Percentiles rank a stretch among this genome's conserved stretches.
phyloP scores from a whole-genome alignment of 1,140 invertebrate genomes.

The Eriocheir sinensis region DNA sequence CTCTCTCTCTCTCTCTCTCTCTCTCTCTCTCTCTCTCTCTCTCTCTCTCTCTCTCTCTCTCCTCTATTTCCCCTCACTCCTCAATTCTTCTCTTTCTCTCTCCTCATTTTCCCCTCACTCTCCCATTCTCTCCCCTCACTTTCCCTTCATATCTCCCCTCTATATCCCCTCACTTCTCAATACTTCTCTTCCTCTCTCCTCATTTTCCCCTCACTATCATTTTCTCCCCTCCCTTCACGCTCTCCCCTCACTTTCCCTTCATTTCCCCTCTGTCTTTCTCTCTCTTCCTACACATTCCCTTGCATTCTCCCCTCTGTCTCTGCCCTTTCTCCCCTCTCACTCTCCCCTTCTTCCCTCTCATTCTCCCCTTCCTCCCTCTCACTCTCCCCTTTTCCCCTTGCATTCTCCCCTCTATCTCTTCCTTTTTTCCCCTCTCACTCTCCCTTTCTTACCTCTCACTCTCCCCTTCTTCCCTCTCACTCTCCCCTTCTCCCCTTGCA shows the following conservation, averaged over 20 bases:
- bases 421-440: no score
- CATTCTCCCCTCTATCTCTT: no score
- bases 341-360: not conserved
- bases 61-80: not conserved
- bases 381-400: no score
- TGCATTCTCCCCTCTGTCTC: not conserved
- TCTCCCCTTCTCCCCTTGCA: no score
- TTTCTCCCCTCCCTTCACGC: not conserved
- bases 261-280: not conserved
- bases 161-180: not conserved
- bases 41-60: not conserved
- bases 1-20: no score
- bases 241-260: conserved; percentile 3
- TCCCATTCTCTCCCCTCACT: no score
- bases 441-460: conserved; percentile 84
- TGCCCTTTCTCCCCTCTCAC: not conserved
- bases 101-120: no score
- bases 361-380: no score
- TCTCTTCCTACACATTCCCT: not conserved
- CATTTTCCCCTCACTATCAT: not conserved
- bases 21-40: no score
- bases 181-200: not conserved
- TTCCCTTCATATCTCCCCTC: no score
- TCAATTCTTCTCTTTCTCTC: not conserved
- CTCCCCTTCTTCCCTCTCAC: not conserved